Evolutionary conservation across 2,888 invertebrate genomes (phyloP).

Genomic region (Erebia ligea): DNA sequence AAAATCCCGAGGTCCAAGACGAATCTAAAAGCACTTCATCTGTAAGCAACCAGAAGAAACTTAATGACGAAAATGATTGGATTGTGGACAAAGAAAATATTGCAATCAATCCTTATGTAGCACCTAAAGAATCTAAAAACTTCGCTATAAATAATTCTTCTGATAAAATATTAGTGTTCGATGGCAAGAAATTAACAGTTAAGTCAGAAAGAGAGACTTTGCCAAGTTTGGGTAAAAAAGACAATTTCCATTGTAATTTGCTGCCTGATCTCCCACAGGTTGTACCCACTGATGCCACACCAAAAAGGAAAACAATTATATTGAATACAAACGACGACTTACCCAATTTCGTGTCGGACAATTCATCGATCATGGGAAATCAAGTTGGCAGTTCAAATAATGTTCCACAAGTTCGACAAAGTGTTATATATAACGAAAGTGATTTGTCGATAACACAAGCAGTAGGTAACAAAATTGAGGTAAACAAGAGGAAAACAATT

Average conservation of each 20-base stretch:
- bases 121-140: constrained; percentile 57
- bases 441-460: constrained; percentile 40
- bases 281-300: constrained; percentile 37
- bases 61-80: constrained; percentile 53
- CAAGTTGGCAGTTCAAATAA: constrained; percentile 4
- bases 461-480: constrained; percentile 25
- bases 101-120: constrained; percentile 62
- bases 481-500: constrained; percentile 46
- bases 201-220: constrained; percentile 49
- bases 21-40: constrained; percentile 48
- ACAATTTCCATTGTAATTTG: constrained; percentile 46
- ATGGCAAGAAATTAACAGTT: constrained; percentile 65
- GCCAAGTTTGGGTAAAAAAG: constrained; percentile 40
- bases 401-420: constrained; percentile 17
- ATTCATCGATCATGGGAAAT: neutral
- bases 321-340: constrained; percentile 64
- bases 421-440: constrained; percentile 34
- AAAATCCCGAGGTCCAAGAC: constrained; percentile 62
- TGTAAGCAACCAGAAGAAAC: constrained; percentile 46
- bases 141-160: constrained; percentile 61
- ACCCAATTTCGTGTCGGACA: constrained; percentile 58
- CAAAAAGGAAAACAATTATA: constrained; percentile 61
- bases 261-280: constrained; percentile 35
- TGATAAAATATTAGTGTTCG: constrained; percentile 68
- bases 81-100: constrained; percentile 72